These are phyloP conservation scores for Thymelicus lineola DNA, from an alignment of 2,888 invertebrate species.

Conservation along the genomic window DNA sequence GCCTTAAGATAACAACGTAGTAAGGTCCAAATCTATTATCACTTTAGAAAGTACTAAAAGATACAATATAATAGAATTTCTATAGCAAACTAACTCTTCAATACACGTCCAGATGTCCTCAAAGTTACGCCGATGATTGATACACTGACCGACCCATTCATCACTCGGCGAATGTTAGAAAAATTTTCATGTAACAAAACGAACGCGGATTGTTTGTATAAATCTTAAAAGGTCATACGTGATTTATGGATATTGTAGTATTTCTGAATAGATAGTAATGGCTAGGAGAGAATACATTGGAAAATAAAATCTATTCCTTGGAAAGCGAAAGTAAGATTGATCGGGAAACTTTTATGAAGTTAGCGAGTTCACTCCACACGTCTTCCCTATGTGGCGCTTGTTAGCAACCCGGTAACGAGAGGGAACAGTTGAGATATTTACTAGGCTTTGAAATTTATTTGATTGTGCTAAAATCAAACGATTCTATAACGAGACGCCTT, in stretches of 20 bases:
- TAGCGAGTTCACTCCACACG: constrained; percentile 46
- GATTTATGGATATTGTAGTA: constrained; percentile 16
- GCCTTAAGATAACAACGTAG: no score
- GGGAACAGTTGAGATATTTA: no score
- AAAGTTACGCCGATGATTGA: constrained; percentile 43
- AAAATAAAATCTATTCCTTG: constrained; percentile 69
- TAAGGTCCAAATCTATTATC: no score
- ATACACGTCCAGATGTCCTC: constrained; percentile 25
- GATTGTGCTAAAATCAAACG: no score
- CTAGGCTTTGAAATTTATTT: no score
- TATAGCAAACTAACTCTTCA: not conserved
- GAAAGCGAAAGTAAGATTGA: constrained; percentile 78
- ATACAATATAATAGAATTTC: no score
- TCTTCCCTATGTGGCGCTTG: constrained; percentile 11
- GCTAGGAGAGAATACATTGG: constrained; percentile 53
- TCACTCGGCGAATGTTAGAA: constrained; percentile 32
- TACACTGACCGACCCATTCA: constrained; percentile 42
- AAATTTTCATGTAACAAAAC: constrained; percentile 11
- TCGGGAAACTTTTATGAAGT: constrained; percentile 69
- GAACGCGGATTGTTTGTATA: constrained; percentile 8
- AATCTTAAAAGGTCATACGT: constrained; percentile 17
- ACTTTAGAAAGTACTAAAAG: no score
- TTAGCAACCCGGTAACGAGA: not conserved
- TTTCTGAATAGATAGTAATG: constrained; percentile 53
- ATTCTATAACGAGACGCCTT: no score